Conservation (phyloP, 2,888 invertebrate species). For the Gandaritis pyraliata region DNA sequence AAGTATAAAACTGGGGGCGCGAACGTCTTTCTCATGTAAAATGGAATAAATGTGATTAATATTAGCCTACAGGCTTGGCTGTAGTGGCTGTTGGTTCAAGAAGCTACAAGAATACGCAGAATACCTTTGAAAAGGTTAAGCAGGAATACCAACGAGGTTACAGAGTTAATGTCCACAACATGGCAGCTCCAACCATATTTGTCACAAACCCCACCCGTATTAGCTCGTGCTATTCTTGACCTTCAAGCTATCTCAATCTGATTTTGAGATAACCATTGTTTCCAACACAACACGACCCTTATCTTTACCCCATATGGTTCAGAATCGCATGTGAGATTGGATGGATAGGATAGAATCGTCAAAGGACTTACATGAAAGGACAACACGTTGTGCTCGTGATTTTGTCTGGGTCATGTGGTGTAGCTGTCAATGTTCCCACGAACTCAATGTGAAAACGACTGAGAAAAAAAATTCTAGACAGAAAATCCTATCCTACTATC, state of each 20-base stretch:
- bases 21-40: no score
- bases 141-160: conserved; percentile 4
- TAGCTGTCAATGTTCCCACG: conserved; percentile 43
- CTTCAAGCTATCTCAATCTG: conserved; percentile 76
- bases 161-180: conserved; percentile 21
- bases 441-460: conserved; percentile 21
- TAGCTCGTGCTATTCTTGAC: conserved; percentile 75
- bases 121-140: conserved; percentile 5
- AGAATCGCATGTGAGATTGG: conserved; percentile 40
- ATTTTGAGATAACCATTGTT: conserved; percentile 76
- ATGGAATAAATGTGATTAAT: no score
- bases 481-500: no score
- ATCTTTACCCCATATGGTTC: conserved; percentile 47
- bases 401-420: conserved; percentile 56
- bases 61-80: no score
- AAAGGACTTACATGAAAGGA: conserved; percentile 67
- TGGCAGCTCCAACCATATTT: conserved; percentile 58
- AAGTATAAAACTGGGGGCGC: no score
- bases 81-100: no score
- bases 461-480: no score
- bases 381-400: conserved; percentile 74
- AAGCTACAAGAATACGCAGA: neutral
- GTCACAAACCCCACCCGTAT: conserved; percentile 61
- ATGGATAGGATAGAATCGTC: conserved; percentile 67
- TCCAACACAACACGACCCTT: conserved; percentile 61